Base-by-base conservation (phyloP, 2,113 vertebrate species). In the Microtus pennsylvanicus region DNA sequence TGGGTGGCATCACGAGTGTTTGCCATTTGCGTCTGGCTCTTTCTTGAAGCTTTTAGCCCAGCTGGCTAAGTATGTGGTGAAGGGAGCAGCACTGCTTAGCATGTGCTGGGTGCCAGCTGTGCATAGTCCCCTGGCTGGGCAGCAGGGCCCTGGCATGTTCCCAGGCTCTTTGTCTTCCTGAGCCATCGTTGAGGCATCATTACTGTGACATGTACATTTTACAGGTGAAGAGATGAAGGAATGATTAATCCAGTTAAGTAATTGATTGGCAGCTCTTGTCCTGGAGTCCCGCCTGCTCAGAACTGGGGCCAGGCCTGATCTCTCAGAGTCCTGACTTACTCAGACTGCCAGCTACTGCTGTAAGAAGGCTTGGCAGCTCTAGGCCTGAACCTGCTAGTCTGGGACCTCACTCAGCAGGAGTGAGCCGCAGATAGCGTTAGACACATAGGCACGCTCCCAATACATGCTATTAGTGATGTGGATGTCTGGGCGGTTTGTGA, bases 101-200 rank as follows among this genome's bases (percentile, higher is more conserved):
- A 0, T 24, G 16, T 28, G 7, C 50, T 1, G 70, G 28, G 33
- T 12, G 11, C 26, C 65, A 63, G 58, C 3, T 2, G 28, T 16
- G 69, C 14, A 2, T 65, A 4, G 42, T 35, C 42, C 26, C 50
- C 74, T 50, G 5, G 2, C 42, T 50, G 89, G 47, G 33, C 28
- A 12, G 28, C 17, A 21, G 38, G 33, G 52, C 28, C 30, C 81
- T 74, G 21, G 22, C 42, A 13, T 63, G n/a, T 24, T 69, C 4
- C 47, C 52, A 2, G 17, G 63, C 12, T 14, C 33, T 52, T 45
- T 13, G 0, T 13, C 19, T 78, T 28, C 33, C 14, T 52, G 0
- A 0, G 50, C 12, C 38, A 24, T 58, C 19, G 3, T 0, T 0
- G 42, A 11, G 10, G 70, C 0, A 0, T 4, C 3, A 6, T 47